Conservation (phyloP, 2,797 vertebrate genomes). For the Bovichtus variegatus region DNA sequence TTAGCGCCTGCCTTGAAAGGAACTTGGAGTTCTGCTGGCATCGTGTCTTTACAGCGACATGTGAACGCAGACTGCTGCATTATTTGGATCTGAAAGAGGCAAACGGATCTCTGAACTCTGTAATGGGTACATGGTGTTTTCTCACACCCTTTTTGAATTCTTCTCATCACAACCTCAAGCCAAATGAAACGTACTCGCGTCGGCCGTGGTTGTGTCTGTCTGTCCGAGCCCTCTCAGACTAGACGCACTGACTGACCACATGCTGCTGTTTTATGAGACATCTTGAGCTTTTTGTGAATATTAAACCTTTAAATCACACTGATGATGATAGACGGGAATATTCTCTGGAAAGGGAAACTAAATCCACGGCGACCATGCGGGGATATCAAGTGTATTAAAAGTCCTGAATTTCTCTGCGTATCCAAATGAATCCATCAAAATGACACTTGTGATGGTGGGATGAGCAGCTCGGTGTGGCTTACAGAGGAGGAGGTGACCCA, state of each 20-base stretch:
- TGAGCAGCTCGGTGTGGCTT: constrained; percentile 16
- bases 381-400: constrained; percentile 10
- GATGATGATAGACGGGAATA: constrained; percentile 11
- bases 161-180: background rate
- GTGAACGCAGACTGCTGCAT: background rate
- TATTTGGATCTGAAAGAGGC: constrained; percentile 7
- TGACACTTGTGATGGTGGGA: background rate
- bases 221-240: background rate
- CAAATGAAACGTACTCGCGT: constrained; percentile 26
- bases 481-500: constrained; percentile 1
- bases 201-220: background rate
- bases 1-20: background rate
- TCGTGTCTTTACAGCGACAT: background rate
- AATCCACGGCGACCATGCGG: background rate
- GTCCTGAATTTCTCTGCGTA: constrained; percentile 2
- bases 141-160: background rate
- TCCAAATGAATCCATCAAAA: constrained; percentile 31
- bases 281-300: no score
- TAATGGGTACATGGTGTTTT: background rate
- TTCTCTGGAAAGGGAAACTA: constrained; percentile 9
- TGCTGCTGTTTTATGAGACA: background rate
- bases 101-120: background rate
- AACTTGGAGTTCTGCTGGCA: background rate
- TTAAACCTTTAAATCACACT: background rate
- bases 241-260: constrained; percentile 5